Percentiles rank a stretch among this genome's conserved stretches.
Evolutionary conservation across 2,888 invertebrate genomes (phyloP).

Genomic region (Drosophila helvetica): DNA sequence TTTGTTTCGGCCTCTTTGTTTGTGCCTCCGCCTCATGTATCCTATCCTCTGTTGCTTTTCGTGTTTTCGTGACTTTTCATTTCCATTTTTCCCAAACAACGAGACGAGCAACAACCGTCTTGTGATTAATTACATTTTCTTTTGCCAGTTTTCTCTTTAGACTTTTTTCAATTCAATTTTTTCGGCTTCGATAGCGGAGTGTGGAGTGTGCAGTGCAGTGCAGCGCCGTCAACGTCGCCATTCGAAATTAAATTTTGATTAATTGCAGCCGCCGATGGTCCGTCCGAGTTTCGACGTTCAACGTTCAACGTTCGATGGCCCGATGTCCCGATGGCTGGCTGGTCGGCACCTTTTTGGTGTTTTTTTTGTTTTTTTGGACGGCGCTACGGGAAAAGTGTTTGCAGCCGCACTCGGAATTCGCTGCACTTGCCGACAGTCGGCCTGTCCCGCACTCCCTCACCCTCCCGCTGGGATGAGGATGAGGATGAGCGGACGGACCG

Average conservation of each 20-base stretch:
- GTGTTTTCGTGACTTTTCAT: constrained; percentile 56
- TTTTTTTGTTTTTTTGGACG: constrained; percentile 43
- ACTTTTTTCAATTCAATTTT: constrained; percentile 65
- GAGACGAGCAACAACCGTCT: constrained; percentile 51
- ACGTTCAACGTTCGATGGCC: too few species aligned
- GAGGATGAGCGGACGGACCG: constrained; percentile 43
- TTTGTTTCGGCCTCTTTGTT: constrained; percentile 37
- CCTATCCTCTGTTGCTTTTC: background rate
- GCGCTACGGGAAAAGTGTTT: constrained; percentile 76
- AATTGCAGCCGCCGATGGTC: constrained; percentile 70
- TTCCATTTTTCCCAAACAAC: constrained; percentile 50
- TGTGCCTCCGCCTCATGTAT: background rate
- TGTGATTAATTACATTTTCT: constrained; percentile 76
- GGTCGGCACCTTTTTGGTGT: constrained; percentile 31
- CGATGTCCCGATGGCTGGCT: background rate
- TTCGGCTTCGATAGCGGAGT: constrained; percentile 41
- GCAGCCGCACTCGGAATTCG: constrained; percentile 56
- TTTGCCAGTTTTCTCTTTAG: constrained; percentile 64
- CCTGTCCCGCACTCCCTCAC: background rate
- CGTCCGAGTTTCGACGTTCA: constrained; percentile 26
- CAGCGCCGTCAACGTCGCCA: constrained; percentile 55
- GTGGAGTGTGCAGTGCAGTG: constrained; percentile 8
- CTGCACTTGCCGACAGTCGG: constrained; percentile 67
- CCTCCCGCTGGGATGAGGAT: constrained; percentile 48
- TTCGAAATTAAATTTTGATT: constrained; percentile 76